A percentile compares a stretch with the other conserved stretches of the same genome.
These are phyloP conservation scores for Pantala flavescens DNA, from an alignment of 1,140 invertebrate species.

Conservation along the genomic window DNA sequence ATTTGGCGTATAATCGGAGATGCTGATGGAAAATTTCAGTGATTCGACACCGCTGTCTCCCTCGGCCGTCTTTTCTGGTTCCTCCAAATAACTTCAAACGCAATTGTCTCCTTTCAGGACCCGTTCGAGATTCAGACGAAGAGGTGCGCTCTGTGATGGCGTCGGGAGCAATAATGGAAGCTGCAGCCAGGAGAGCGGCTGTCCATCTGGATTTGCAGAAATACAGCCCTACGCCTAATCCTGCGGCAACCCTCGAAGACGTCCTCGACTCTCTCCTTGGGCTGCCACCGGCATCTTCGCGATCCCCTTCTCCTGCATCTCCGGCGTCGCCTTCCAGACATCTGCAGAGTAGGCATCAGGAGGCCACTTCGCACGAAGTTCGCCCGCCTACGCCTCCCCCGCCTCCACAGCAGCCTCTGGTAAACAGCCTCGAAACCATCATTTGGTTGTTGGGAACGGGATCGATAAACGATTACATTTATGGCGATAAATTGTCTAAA, in stretches of 20 bases:
- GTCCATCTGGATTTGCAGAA: slow-evolving; percentile 30
- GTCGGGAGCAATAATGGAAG: not conserved
- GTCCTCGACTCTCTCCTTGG: slow-evolving; percentile 82
- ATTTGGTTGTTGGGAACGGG: no score
- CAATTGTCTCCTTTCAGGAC: not conserved
- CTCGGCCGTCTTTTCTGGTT: no score
- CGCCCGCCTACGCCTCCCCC: slow-evolving; percentile 31
- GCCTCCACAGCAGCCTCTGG: not conserved
- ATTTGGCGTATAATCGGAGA: no score
- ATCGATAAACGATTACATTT: no score
- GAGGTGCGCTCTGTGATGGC: not conserved
- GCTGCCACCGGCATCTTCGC: slow-evolving; percentile 58
- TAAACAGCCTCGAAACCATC: no score
- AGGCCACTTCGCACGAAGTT: slow-evolving; percentile 31
- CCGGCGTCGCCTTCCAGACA: slow-evolving; percentile 25
- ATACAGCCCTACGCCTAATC: slow-evolving; percentile 44
- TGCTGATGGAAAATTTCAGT: no score
- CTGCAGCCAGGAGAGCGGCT: not conserved
- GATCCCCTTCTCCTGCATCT: slow-evolving; percentile 41
- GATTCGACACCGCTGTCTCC: no score
- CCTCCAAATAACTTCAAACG: no score
- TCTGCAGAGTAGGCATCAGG: slow-evolving; percentile 33
- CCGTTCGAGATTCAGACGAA: not conserved
- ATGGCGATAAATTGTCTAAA: no score
- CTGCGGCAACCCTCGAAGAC: slow-evolving; percentile 80